These are phyloP conservation scores for Rhingia campestris DNA, from an alignment of 2,888 invertebrate species.

Conservation along the genomic window DNA sequence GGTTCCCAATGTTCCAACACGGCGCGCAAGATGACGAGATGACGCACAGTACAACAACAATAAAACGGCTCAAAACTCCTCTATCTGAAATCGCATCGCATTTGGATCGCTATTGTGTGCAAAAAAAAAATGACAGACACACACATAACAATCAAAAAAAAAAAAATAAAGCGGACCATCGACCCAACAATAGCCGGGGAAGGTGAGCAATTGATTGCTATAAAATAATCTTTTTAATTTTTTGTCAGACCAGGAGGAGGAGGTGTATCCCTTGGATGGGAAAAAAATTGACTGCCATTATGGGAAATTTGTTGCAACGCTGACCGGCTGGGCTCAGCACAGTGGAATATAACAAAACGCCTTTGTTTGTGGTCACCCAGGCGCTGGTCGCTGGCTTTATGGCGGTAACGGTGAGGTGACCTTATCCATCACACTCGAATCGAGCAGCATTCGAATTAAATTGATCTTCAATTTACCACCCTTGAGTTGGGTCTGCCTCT, in stretches of 20 bases:
- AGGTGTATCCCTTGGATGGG: constrained; percentile 30
- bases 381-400: constrained; percentile 44
- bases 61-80: constrained; percentile 36
- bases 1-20: constrained; percentile 63
- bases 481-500: constrained; percentile 53
- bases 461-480: constrained; percentile 71
- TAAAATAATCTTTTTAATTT: constrained; percentile 69
- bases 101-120: constrained; percentile 64
- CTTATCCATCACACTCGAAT: constrained; percentile 68
- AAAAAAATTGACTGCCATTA: constrained; percentile 66
- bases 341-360: constrained; percentile 66
- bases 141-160: constrained; percentile 2
- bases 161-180: constrained; percentile 4
- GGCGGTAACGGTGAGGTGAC: constrained; percentile 28
- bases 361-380: constrained; percentile 50
- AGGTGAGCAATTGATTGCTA: constrained; percentile 73
- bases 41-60: constrained; percentile 65
- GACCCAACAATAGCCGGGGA: constrained; percentile 37
- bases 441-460: constrained; percentile 63
- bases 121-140: constrained; percentile 30
- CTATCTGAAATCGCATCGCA: constrained; percentile 66
- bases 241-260: constrained; percentile 57
- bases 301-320: constrained; percentile 68
- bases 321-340: constrained; percentile 35
- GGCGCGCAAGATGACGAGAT: constrained; percentile 60